These are phyloP conservation scores for Tauraco hartlaubi DNA, from an alignment of 2,797 vertebrate species.

Conservation along the genomic window DNA sequence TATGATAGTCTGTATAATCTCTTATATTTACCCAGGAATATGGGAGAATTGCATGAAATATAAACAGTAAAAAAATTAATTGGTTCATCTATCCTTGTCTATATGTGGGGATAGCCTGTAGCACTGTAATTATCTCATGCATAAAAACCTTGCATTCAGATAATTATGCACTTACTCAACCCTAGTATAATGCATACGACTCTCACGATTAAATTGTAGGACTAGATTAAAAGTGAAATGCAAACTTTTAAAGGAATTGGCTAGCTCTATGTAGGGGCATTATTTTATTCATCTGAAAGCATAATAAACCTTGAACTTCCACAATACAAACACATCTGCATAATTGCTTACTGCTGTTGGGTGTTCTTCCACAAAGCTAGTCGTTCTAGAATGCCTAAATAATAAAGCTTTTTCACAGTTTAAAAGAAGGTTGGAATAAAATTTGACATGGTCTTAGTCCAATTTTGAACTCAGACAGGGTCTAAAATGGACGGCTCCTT, in stretches of 20 bases:
- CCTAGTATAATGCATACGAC: neutral
- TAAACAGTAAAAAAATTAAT: constrained; percentile 11
- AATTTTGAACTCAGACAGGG: neutral
- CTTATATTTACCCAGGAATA: neutral
- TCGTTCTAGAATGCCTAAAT: neutral
- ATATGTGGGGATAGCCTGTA: neutral
- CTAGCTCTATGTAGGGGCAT: neutral
- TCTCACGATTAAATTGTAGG: constrained; percentile 26
- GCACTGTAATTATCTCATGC: constrained; percentile 22
- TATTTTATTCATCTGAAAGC: constrained; percentile 45
- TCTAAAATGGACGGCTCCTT: neutral
- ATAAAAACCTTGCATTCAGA: constrained; percentile 44
- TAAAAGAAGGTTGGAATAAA: neutral
- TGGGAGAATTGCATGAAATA: neutral
- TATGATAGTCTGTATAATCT: neutral
- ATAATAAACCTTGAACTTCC: constrained; percentile 26
- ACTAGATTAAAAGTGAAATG: constrained; percentile 49
- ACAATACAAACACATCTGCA: neutral
- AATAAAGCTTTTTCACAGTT: neutral
- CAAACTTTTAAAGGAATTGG: constrained; percentile 30
- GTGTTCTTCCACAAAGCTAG: neutral
- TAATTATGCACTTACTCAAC: constrained; percentile 45
- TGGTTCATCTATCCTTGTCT: neutral
- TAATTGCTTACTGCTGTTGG: constrained; percentile 7
- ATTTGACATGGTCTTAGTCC: neutral